Evolutionary conservation across 2,797 vertebrate genomes (phyloP).

Genomic region (Myotis planiceps): DNA sequence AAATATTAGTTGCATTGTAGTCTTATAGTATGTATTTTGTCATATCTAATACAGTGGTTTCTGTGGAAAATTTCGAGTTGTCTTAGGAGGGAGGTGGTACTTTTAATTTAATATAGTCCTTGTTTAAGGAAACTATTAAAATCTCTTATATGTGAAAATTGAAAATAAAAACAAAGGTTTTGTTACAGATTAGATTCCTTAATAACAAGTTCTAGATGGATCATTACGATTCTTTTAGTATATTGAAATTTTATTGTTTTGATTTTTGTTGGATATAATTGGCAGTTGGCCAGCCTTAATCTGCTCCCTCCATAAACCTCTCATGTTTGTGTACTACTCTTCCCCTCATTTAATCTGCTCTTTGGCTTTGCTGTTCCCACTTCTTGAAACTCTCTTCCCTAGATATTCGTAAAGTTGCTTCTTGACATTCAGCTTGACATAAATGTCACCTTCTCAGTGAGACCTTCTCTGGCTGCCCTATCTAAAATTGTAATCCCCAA

Average conservation of each 20-base stretch:
- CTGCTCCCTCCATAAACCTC: not conserved
- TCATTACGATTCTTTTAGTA: slow-evolving; percentile 11
- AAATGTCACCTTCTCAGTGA: not conserved
- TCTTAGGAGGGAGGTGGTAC: not conserved
- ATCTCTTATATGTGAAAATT: not conserved
- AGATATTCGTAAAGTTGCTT: not conserved
- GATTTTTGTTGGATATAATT: slow-evolving; percentile 52
- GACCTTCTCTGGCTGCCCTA: not conserved
- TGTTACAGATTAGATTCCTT: slow-evolving; percentile 8
- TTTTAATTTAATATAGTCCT: slow-evolving; percentile 5
- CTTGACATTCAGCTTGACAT: slow-evolving; percentile 24
- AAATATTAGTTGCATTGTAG: not conserved
- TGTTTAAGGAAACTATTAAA: slow-evolving; percentile 30
- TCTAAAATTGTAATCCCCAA: not conserved
- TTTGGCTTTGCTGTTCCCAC: not conserved
- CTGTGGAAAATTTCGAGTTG: not conserved
- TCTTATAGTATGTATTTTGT: slow-evolving; percentile 1
- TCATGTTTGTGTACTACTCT: not conserved
- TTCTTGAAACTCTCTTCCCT: not conserved
- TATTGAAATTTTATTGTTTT: slow-evolving; percentile 32
- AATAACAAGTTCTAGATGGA: slow-evolving; percentile 20
- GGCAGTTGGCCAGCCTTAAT: not conserved
- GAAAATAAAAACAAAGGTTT: slow-evolving; percentile 12
- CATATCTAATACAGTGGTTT: not conserved
- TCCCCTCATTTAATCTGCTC: not conserved